phyloP scores from a whole-genome alignment of 2,797 vertebrate genomes.

The Varecia variegata region DNA sequence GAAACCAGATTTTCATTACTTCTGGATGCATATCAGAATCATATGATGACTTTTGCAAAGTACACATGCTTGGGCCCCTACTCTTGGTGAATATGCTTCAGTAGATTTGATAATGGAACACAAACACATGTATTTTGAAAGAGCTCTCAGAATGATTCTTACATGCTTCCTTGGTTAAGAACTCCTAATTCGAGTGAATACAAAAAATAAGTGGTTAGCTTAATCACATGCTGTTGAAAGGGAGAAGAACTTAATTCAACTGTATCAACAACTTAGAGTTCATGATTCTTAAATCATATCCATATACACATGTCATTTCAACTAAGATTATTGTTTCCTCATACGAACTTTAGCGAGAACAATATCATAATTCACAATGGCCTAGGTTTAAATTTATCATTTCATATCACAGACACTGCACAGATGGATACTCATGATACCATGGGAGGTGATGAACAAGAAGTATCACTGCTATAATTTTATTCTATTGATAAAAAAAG shows the following conservation, averaged over 20 bases:
- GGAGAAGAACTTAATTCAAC: not conserved
- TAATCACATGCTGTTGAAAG: not conserved
- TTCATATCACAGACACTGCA: not conserved
- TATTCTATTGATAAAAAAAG: conserved; percentile 5
- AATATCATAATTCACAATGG: not conserved
- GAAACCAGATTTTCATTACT: not conserved
- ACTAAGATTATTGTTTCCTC: not conserved
- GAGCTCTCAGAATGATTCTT: not conserved
- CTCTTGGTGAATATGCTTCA: not conserved
- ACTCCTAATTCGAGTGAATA: not conserved
- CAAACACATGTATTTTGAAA: conserved; percentile 10
- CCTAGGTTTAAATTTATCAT: conserved; percentile 4
- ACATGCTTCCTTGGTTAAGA: not conserved
- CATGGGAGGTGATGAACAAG: not conserved
- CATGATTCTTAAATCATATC: not conserved
- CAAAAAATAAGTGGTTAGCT: not conserved
- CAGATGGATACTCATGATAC: not conserved
- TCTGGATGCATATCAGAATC: not conserved
- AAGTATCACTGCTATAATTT: not conserved
- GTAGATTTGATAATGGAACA: not conserved
- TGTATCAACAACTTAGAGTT: not conserved
- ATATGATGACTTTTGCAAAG: not conserved
- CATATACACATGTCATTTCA: not conserved
- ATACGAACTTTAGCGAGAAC: not conserved
- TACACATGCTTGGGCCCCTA: not conserved